Evolutionary conservation across 2,888 invertebrate genomes (phyloP).

Genomic region (Yponomeuta cagnagella): DNA sequence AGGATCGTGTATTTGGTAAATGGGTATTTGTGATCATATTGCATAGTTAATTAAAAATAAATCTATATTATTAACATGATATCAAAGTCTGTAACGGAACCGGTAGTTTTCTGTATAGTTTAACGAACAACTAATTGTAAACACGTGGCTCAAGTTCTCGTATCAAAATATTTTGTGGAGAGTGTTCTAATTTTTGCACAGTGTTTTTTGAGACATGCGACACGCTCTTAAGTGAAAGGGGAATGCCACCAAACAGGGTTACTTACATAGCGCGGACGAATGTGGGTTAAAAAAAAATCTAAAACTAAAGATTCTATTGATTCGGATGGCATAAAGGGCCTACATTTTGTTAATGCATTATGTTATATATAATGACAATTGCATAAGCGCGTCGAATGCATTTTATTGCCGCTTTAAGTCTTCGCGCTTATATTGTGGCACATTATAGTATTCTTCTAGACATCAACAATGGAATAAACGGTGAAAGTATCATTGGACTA

Average conservation of each 20-base stretch:
- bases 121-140: constrained; percentile 16
- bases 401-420: no score
- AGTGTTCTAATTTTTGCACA: background rate
- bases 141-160: constrained; percentile 5
- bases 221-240: background rate
- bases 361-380: no score
- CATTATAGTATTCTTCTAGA: no score
- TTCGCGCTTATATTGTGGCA: no score
- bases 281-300: background rate
- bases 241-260: background rate
- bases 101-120: constrained; percentile 42
- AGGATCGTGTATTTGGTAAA: constrained; percentile 64
- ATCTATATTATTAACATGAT: constrained; percentile 56
- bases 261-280: background rate
- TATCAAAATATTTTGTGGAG: background rate
- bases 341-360: no score
- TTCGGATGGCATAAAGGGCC: no score
- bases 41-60: constrained; percentile 64
- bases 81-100: constrained; percentile 52
- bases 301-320: background rate
- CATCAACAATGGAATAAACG: no score
- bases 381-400: no score
- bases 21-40: constrained; percentile 71
- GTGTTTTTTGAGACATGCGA: background rate
- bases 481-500: no score